A percentile compares a stretch with the other conserved stretches of the same genome.
Conservation (phyloP, 2,888 invertebrate species). For the Mythimna albipuncta region DNA sequence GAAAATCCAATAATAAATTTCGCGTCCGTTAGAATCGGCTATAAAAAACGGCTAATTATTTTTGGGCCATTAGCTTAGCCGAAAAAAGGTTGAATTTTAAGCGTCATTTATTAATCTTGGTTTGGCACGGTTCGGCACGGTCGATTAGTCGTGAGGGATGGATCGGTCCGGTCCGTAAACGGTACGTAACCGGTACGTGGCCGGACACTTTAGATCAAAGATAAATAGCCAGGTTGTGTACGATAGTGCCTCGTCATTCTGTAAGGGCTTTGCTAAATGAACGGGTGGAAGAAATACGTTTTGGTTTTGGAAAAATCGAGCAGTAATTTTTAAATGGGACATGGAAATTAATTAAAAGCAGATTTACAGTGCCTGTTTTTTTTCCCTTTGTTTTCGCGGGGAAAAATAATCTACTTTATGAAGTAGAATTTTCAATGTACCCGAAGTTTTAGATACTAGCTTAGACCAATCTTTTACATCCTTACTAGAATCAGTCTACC, state of each 20-base stretch:
- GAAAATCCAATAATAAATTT: conserved; percentile 82
- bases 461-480: no score
- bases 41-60: conserved; percentile 87
- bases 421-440: neutral
- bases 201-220: conserved; percentile 66
- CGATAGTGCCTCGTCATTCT: conserved; percentile 63
- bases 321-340: neutral
- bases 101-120: conserved; percentile 88
- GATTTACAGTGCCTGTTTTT: neutral
- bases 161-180: conserved; percentile 66
- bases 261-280: conserved; percentile 56
- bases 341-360: neutral
- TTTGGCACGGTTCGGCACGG: conserved; percentile 68
- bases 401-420: no score
- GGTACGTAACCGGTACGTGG: conserved; percentile 61
- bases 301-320: neutral
- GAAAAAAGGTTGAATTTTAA: conserved; percentile 89
- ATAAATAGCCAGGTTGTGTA: conserved; percentile 67
- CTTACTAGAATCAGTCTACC: no score
- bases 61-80: conserved; percentile 86
- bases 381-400: neutral
- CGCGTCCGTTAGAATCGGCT: conserved; percentile 59
- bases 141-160: conserved; percentile 86
- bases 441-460: no score
- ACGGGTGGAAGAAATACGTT: conserved; percentile 11